Percentiles rank a stretch among this genome's conserved stretches.
These are phyloP conservation scores for Rhabdophis nuchalis DNA, from an alignment of 2,797 vertebrate genomes.

Conservation along the genomic window DNA sequence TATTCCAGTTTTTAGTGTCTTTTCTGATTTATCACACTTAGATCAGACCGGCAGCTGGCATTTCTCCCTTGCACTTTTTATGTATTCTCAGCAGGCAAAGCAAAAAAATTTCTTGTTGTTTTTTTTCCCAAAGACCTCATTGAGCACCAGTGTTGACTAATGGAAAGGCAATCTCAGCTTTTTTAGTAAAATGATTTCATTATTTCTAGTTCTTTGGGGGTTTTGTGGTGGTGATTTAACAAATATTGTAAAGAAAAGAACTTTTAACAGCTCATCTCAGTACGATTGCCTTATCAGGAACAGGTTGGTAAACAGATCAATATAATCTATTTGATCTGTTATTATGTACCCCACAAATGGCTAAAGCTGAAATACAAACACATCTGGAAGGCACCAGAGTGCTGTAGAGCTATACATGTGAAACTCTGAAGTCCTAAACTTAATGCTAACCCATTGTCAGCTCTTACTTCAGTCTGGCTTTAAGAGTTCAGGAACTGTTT, in stretches of 20 bases:
- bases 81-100: background rate
- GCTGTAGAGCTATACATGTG: background rate
- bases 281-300: background rate
- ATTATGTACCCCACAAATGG: background rate
- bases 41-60: background rate
- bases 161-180: background rate
- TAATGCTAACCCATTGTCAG: background rate
- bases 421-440: background rate
- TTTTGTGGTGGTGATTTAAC: background rate
- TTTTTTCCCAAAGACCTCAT: background rate
- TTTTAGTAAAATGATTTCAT: background rate
- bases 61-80: background rate
- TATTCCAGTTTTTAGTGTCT: background rate
- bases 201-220: background rate
- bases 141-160: background rate
- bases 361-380: background rate
- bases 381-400: background rate
- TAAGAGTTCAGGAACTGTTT: background rate
- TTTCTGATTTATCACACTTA: slow-evolving; percentile 4
- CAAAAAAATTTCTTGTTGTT: background rate
- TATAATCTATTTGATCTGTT: background rate
- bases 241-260: background rate
- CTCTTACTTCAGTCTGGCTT: background rate
- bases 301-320: background rate
- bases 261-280: background rate